Percentiles rank a stretch among this genome's conserved stretches.
Conservation (phyloP, 2,888 invertebrate genomes). For the Seladonia tumulorum region DNA sequence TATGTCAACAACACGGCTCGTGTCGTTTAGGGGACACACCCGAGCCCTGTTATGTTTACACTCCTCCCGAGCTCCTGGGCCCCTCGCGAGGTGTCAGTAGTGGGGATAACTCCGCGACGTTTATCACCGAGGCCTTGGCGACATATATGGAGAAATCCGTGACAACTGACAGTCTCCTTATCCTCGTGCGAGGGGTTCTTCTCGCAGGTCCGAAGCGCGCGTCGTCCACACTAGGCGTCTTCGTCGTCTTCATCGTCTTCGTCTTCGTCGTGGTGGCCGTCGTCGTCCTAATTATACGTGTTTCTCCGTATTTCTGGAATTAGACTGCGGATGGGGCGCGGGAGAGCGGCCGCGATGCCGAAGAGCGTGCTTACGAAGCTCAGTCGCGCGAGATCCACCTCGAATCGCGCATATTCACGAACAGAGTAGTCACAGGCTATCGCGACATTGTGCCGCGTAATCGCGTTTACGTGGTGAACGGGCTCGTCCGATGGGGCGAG, state of each 20-base stretch:
- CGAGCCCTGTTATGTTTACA: too few species aligned
- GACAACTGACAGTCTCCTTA: background rate
- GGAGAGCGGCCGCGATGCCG: constrained; percentile 58
- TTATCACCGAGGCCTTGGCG: too few species aligned
- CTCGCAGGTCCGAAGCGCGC: constrained; percentile 28
- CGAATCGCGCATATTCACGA: constrained; percentile 66
- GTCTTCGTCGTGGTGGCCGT: constrained; percentile 68
- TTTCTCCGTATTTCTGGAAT: constrained; percentile 84
- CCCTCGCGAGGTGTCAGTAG: too few species aligned
- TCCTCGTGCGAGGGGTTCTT: constrained; percentile 2
- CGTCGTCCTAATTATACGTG: constrained; percentile 81
- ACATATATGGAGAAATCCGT: constrained; percentile 28
- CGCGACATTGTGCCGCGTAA: constrained; percentile 27
- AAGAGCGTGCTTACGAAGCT: constrained; percentile 75
- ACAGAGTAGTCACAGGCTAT: constrained; percentile 18
- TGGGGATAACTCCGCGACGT: too few species aligned
- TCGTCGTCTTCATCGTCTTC: constrained; percentile 70
- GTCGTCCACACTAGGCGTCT: constrained; percentile 67
- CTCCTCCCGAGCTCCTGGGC: too few species aligned
- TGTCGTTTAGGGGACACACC: too few species aligned
- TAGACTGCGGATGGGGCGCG: constrained; percentile 77
- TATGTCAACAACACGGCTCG: too few species aligned
- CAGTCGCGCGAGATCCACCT: constrained; percentile 80
- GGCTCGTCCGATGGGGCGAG: constrained; percentile 63
- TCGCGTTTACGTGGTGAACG: constrained; percentile 26